A percentile compares a stretch with the other conserved stretches of the same genome.
Evolutionary conservation across 2,797 vertebrate species (phyloP).

Genomic region (Champsocephalus esox): DNA sequence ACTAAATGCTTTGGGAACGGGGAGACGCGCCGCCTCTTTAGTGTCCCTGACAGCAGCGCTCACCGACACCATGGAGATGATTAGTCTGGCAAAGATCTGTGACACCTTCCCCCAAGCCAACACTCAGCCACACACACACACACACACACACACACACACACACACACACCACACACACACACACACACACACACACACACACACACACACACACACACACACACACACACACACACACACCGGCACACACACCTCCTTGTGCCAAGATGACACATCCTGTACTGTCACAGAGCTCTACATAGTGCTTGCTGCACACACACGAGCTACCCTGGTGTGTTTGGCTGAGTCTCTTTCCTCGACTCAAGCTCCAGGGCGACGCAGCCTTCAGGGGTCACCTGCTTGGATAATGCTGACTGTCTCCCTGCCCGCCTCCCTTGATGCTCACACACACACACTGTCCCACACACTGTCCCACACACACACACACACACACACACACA

Average conservation of each 20-base stretch:
- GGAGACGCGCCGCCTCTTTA: slow-evolving; percentile 84
- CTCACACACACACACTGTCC: slow-evolving; percentile 71
- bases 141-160: too few relatives aligned
- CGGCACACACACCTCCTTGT: slow-evolving; percentile 76
- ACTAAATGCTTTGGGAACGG: slow-evolving; percentile 81
- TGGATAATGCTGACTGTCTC: slow-evolving; percentile 98
- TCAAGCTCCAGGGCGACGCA: slow-evolving; percentile 87
- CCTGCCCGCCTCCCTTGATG: slow-evolving; percentile 84
- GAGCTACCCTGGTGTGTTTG: slow-evolving; percentile 80
- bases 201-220: slow-evolving; percentile 39
- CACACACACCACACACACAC: too few relatives aligned
- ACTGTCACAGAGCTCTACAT: slow-evolving; percentile 74
- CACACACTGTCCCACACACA: slow-evolving; percentile 25
- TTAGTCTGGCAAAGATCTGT: slow-evolving; percentile 85
- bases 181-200: too few relatives aligned
- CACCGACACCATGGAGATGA: slow-evolving; percentile 83
- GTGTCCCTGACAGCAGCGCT: slow-evolving; percentile 85
- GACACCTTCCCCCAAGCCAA: slow-evolving; percentile 83
- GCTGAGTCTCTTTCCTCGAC: slow-evolving; percentile 78
- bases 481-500: slow-evolving; percentile 61
- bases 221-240: slow-evolving; percentile 61
- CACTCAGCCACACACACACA: slow-evolving; percentile 32
- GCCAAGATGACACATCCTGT: slow-evolving; percentile 84
- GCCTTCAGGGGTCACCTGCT: slow-evolving; percentile 99
- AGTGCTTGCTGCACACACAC: slow-evolving; percentile 53